Base-by-base conservation (phyloP, 2,888 invertebrate species). In the Xestoiulus laeticollis region DNA sequence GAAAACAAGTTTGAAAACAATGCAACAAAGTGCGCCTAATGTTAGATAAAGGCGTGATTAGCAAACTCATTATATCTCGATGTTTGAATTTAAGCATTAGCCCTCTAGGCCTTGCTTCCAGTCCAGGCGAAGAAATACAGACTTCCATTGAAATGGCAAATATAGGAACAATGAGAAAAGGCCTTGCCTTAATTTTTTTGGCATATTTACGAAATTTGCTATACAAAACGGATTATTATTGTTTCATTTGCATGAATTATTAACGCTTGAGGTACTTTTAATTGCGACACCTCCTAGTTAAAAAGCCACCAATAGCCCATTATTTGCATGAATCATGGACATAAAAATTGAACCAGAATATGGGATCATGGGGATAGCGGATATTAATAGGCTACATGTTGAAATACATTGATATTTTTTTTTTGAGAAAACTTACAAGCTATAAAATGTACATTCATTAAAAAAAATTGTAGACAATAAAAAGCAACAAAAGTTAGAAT, bases 221-320 rank as follows among this genome's bases (percentile, higher is more conserved):
- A 68, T 68, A 22, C 22, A 68, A 5, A 68, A 22, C 22, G 22
- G 59, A 68, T 68, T 68, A 68, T 68, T 68, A 68, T 68, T 68
- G 59, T 68, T 68, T 68, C 59, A 68, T 68, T 68, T 68, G 59
- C 59, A 68, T 68, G 59, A 68, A 68, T 68, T 68, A 68, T 68
- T n/a, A 68, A 68, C 59, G 59, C 22, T 68, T 22, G 22, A 68
- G 59, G 59, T 68, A 68, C 8, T 22, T 22, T 68, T 68, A 68
- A 68, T 68, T 68, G 59, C 59, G 59, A 68, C 59, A 68, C 59
- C 59, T 68, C 59, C 59, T 22, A 26, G 22, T 22, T 68, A 68
- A 68, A n/a, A 68, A 68, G 59, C 59, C 59, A 68, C 22, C 59
- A 68, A 68, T 22, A 68, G 59, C 3, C 59, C 19, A 53, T 53